Percentiles rank a stretch among this genome's conserved stretches.
Evolutionary conservation across 1,140 invertebrate genomes (phyloP).

Genomic region (Lineus longissimus): DNA sequence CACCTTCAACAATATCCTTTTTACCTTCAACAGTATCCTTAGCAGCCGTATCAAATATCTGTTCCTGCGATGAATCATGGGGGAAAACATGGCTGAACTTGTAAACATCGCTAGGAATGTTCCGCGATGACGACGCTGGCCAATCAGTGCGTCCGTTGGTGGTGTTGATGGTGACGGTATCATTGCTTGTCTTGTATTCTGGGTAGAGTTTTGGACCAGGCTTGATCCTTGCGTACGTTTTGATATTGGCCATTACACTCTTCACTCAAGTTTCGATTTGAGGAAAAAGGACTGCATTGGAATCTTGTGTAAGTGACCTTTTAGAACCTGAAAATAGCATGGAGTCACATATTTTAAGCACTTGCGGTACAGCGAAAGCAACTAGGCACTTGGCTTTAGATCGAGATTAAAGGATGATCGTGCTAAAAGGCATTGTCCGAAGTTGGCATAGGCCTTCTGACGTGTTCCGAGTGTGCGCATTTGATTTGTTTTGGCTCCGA

Average conservation of each 20-base stretch:
- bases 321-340: no score
- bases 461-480: no score
- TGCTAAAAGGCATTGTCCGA: no score
- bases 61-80: constrained; percentile 33
- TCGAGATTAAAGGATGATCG: no score
- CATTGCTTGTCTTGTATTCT: constrained; percentile 33
- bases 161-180: constrained; percentile 33
- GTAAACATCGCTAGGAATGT: constrained; percentile 40
- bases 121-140: constrained; percentile 13
- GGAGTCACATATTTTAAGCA: no score
- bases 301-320: no score
- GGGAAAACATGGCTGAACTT: constrained; percentile 43
- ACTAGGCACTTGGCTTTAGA: no score
- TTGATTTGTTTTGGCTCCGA: no score
- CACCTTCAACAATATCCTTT: background rate
- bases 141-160: constrained; percentile 32
- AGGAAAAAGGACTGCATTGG: no score
- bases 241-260: constrained; percentile 42
- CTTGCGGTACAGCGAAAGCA: no score
- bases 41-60: constrained; percentile 41
- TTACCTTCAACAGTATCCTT: constrained; percentile 43
- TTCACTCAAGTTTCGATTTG: no score
- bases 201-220: constrained; percentile 33
- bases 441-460: no score
- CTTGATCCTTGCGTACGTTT: constrained; percentile 45